These are phyloP conservation scores for Dyspetes luteomarginatus DNA, from an alignment of 2,888 invertebrate species.

Conservation along the genomic window DNA sequence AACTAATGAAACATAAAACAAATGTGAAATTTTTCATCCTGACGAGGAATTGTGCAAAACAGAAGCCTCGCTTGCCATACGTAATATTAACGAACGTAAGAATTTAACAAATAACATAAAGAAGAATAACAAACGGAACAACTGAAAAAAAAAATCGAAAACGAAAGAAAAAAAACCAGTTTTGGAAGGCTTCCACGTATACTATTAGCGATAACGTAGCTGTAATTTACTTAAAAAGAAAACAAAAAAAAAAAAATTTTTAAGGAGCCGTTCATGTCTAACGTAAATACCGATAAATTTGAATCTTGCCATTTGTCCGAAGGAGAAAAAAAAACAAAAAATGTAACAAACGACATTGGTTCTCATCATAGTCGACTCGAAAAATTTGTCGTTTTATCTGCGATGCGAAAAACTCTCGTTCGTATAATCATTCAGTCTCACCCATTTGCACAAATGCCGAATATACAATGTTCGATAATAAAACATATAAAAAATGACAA, in stretches of 20 bases:
- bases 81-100: constrained; percentile 69
- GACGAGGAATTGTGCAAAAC: constrained; percentile 72
- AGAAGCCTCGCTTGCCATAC: constrained; percentile 77
- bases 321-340: constrained; percentile 21
- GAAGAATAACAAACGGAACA: not conserved
- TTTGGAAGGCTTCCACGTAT: constrained; percentile 66
- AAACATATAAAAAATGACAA: constrained; percentile 35
- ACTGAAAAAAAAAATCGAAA: constrained; percentile 24
- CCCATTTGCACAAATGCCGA: constrained; percentile 32
- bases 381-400: too few relatives aligned
- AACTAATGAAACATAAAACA: constrained; percentile 26
- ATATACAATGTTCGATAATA: constrained; percentile 59
- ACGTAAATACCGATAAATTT: constrained; percentile 47
- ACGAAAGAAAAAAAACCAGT: constrained; percentile 40
- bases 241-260: constrained; percentile 26
- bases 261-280: constrained; percentile 56
- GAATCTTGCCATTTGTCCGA: constrained; percentile 60
- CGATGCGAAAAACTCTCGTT: too few relatives aligned
- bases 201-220: constrained; percentile 66
- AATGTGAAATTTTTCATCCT: constrained; percentile 69
- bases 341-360: constrained; percentile 43
- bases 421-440: constrained; percentile 26
- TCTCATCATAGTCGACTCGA: constrained; percentile 49
- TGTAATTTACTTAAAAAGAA: constrained; percentile 60
- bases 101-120: constrained; percentile 27